Conservation (phyloP, 1,140 invertebrate genomes). For the Solenopsis invicta region DNA sequence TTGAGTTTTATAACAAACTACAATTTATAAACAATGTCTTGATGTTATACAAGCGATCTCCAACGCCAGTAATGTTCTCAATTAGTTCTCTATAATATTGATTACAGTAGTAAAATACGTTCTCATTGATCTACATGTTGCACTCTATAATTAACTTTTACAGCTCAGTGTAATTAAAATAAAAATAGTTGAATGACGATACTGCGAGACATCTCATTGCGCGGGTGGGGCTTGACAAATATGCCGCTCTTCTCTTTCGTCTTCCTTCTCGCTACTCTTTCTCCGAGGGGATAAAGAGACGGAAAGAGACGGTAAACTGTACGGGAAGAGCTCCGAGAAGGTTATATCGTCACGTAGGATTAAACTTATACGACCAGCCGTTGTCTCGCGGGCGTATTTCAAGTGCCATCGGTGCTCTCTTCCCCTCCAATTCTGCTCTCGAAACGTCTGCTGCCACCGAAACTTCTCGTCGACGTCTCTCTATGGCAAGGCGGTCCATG, state of each 20-base stretch:
- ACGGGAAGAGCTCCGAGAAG: slow-evolving; percentile 33
- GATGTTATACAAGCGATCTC: neutral
- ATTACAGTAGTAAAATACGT: neutral
- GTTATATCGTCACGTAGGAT: slow-evolving; percentile 71
- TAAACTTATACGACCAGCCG: slow-evolving; percentile 74
- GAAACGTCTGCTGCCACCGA: slow-evolving; percentile 57
- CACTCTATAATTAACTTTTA: neutral
- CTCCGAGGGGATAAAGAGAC: neutral
- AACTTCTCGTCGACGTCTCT: slow-evolving; percentile 66
- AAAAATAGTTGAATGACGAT: slow-evolving; percentile 11
- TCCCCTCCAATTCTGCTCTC: slow-evolving; percentile 16
- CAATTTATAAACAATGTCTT: neutral
- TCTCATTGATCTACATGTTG: neutral
- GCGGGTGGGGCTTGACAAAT: neutral
- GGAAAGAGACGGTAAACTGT: slow-evolving; percentile 9
- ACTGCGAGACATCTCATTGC: neutral
- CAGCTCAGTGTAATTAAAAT: slow-evolving; percentile 27
- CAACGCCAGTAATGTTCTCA: neutral
- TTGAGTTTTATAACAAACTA: neutral
- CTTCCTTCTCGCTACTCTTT: neutral
- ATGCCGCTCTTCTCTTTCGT: neutral
- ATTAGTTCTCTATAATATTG: neutral
- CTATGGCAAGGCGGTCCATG: slow-evolving; percentile 30
- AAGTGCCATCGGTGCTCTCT: slow-evolving; percentile 53
- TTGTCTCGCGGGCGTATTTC: slow-evolving; percentile 73